phyloP scores from a whole-genome alignment of 2,888 invertebrate species.

The Aphodius sticticus region DNA sequence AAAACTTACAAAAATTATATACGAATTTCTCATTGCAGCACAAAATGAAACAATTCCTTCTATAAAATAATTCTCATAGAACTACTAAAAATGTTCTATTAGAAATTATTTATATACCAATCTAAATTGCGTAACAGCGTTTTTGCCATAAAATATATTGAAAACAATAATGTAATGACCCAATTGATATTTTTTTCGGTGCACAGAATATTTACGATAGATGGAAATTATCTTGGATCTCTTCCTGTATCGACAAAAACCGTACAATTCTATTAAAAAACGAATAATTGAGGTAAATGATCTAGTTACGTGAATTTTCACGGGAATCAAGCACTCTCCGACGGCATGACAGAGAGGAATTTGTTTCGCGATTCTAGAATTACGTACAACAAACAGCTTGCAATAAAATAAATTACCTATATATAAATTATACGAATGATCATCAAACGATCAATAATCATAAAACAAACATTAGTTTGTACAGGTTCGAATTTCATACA shows the following conservation, averaged over 20 bases:
- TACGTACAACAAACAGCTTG: neutral
- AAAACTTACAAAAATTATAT: neutral
- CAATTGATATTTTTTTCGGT: neutral
- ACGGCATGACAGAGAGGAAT: neutral
- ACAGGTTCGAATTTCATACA: neutral
- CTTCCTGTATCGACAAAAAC: neutral
- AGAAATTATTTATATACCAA: neutral
- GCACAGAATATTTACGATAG: neutral
- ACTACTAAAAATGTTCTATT: neutral
- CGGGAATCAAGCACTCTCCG: neutral
- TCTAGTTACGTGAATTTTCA: neutral
- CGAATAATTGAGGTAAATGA: neutral
- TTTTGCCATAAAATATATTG: neutral
- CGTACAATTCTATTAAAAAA: neutral
- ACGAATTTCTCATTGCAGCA: neutral
- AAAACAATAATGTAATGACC: constrained; percentile 4
- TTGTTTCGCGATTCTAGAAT: neutral
- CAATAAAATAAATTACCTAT: neutral
- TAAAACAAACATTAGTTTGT: neutral
- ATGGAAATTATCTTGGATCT: neutral
- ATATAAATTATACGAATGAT: neutral
- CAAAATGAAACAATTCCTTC: neutral
- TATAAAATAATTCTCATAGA: neutral
- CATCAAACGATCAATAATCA: neutral
- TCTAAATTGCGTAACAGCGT: neutral